Percentiles rank a stretch among this genome's conserved stretches.
phyloP scores from a whole-genome alignment of 2,797 vertebrate genomes.

The Anolis apletophallus region DNA sequence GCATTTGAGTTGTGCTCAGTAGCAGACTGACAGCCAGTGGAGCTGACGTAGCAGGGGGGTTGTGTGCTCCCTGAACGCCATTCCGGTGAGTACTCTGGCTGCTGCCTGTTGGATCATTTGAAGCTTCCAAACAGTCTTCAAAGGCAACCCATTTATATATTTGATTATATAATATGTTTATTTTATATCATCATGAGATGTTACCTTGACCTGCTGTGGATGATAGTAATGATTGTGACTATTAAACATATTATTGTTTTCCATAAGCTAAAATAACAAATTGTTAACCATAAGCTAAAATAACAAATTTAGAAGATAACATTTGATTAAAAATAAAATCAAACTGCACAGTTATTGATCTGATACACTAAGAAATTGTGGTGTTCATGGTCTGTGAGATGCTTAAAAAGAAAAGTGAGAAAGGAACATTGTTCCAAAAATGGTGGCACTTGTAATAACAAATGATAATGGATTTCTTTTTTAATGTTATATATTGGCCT shows the following conservation, averaged over 20 bases:
- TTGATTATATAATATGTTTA: not conserved
- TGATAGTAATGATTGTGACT: not conserved
- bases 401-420: not conserved
- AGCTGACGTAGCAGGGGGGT: no score
- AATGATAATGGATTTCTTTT: not conserved
- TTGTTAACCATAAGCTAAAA: not conserved
- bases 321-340: not conserved
- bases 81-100: no score
- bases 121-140: no score
- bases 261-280: not conserved
- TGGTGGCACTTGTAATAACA: not conserved
- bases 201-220: not conserved
- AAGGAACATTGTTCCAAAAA: no score
- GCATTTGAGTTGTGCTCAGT: no score
- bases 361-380: not conserved
- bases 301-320: not conserved
- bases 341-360: not conserved
- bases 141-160: no score
- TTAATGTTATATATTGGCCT: no score
- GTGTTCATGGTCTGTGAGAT: not conserved
- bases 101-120: no score
- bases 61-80: no score
- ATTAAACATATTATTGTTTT: not conserved
- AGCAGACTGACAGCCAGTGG: no score
- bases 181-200: not conserved